Percentiles rank a stretch among this genome's conserved stretches.
Conservation (phyloP, 2,113 vertebrate species). For the Nanorana parkeri region DNA sequence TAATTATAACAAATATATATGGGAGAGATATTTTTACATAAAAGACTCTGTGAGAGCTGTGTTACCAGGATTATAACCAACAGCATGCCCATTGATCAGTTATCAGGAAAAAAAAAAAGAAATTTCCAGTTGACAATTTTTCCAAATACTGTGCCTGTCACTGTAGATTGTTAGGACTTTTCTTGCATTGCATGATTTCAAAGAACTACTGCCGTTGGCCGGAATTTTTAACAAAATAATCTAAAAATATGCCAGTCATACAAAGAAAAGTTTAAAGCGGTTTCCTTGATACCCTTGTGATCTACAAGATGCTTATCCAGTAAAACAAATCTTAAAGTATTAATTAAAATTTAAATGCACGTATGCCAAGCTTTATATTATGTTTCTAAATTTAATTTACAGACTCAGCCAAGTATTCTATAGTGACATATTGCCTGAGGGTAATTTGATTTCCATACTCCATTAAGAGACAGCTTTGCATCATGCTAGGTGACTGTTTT, state of each 20-base stretch:
- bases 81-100: slow-evolving; percentile 42
- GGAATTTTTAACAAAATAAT: slow-evolving; percentile 3
- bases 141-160: slow-evolving; percentile 44
- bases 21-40: slow-evolving; percentile 19
- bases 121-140: slow-evolving; percentile 28
- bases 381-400: slow-evolving; percentile 40
- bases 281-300: slow-evolving; percentile 39
- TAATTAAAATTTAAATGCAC: slow-evolving; percentile 39
- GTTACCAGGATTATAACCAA: slow-evolving; percentile 11
- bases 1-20: slow-evolving; percentile 27
- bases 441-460: slow-evolving; percentile 27
- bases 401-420: slow-evolving; percentile 42
- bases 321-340: slow-evolving; percentile 37
- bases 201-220: slow-evolving; percentile 27
- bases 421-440: slow-evolving; percentile 41
- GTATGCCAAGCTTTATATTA: slow-evolving; percentile 31
- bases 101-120: slow-evolving; percentile 40
- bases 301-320: slow-evolving; percentile 42
- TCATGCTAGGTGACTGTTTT: slow-evolving; percentile 11
- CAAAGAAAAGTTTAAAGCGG: slow-evolving; percentile 41
- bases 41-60: not conserved
- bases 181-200: slow-evolving; percentile 30
- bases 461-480: slow-evolving; percentile 23
- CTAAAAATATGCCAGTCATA: slow-evolving; percentile 20
- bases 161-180: slow-evolving; percentile 31